These are phyloP conservation scores for Epsilonema sp. DNA, from an alignment of 2,888 invertebrate genomes.

Conservation along the genomic window DNA sequence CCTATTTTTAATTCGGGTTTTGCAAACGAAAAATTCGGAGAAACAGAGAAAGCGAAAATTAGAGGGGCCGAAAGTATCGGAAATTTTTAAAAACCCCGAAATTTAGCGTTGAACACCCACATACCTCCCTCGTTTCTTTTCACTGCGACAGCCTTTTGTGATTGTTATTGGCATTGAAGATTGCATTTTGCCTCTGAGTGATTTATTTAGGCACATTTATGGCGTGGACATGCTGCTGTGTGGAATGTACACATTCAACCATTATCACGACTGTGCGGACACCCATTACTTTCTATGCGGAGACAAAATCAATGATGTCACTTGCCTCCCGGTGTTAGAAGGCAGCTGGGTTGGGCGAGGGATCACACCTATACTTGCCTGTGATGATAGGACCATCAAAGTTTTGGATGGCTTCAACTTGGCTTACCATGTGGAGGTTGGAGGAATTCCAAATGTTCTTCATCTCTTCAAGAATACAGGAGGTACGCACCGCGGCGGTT, in stretches of 20 bases:
- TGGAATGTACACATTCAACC: slow-evolving; percentile 49
- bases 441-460: slow-evolving; percentile 28
- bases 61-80: no score
- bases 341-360: slow-evolving; percentile 27
- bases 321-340: slow-evolving; percentile 40
- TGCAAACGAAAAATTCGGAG: no score
- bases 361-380: slow-evolving; percentile 48
- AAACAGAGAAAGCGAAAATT: no score
- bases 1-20: no score
- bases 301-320: slow-evolving; percentile 66
- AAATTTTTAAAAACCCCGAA: no score
- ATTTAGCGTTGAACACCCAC: no score
- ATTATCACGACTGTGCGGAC: slow-evolving; percentile 71
- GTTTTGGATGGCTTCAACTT: slow-evolving; percentile 48
- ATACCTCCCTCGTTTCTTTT: no score
- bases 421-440: slow-evolving; percentile 39
- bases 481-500: no score
- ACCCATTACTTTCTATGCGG: slow-evolving; percentile 57
- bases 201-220: slow-evolving; percentile 17
- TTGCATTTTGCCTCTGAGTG: no score
- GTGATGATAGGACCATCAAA: slow-evolving; percentile 57
- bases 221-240: slow-evolving; percentile 67
- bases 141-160: no score
- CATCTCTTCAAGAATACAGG: slow-evolving; percentile 40
- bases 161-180: no score